phyloP scores from a whole-genome alignment of 1,140 invertebrate species.

The Phthorimaea operculella region DNA sequence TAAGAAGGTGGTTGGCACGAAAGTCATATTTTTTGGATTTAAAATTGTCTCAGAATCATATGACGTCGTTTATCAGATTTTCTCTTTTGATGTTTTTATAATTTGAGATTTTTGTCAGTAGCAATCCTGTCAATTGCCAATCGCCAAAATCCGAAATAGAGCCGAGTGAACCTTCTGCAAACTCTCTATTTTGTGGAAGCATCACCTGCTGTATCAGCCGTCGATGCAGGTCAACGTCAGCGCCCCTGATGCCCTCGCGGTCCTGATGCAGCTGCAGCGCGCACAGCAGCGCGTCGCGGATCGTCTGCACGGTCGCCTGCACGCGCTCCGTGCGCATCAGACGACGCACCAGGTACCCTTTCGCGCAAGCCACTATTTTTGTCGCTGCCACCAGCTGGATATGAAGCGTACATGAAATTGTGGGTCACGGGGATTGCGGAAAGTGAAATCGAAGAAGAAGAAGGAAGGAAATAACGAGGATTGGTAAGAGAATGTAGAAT shows the following conservation, averaged over 20 bases:
- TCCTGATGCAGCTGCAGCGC: constrained; percentile 80
- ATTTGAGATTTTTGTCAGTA: no score
- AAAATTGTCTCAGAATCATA: no score
- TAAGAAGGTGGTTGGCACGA: no score
- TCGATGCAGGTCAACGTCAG: constrained; percentile 73
- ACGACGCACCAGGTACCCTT: constrained; percentile 82
- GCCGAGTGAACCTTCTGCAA: no score
- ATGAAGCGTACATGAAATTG: constrained; percentile 39
- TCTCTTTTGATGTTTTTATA: no score
- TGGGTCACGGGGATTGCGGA: constrained; percentile 1
- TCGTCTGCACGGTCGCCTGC: constrained; percentile 82
- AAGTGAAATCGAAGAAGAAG: not conserved
- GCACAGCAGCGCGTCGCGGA: constrained; percentile 80
- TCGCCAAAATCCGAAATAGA: no score
- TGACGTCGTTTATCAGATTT: no score
- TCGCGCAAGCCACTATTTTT: constrained; percentile 78
- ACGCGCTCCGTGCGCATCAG: constrained; percentile 84
- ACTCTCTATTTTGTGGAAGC: no score
- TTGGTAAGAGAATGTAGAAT: no score
- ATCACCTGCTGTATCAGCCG: constrained; percentile 72
- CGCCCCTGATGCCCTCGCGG: constrained; percentile 67
- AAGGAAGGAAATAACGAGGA: no score
- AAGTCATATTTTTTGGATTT: no score
- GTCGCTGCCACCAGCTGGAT: constrained; percentile 71
- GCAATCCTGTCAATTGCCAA: no score